Percentiles rank a stretch among this genome's conserved stretches.
Evolutionary conservation across 2,797 vertebrate genomes (phyloP).

Genomic region (Sylvia borin): DNA sequence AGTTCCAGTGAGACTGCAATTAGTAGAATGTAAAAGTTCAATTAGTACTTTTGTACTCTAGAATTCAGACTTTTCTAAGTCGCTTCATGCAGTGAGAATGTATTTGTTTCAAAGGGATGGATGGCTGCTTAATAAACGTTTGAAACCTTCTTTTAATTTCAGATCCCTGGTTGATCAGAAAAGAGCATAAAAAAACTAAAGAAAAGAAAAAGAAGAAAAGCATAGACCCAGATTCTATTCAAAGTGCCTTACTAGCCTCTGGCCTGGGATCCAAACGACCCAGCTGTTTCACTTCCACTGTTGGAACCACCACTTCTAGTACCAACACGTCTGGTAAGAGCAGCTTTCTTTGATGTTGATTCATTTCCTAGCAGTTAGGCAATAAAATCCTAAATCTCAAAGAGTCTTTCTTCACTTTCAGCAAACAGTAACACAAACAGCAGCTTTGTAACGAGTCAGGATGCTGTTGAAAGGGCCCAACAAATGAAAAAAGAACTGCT

Average conservation of each 20-base stretch:
- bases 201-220: constrained; percentile 92
- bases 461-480: constrained; percentile 94
- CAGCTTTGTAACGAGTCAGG: constrained; percentile 92
- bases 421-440: constrained; percentile 76
- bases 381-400: not conserved
- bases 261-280: constrained; percentile 93
- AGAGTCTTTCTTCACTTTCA: constrained; percentile 33
- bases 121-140: not conserved
- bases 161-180: constrained; percentile 98
- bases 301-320: constrained; percentile 77
- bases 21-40: not conserved
- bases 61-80: not conserved
- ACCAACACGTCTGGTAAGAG: constrained; percentile 74
- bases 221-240: constrained; percentile 98
- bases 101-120: not conserved
- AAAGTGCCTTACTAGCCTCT: constrained; percentile 99
- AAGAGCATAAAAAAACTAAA: constrained; percentile 96
- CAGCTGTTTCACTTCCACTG: constrained; percentile 85
- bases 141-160: not conserved
- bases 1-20: not conserved
- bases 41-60: not conserved
- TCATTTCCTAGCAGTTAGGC: not conserved
- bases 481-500: constrained; percentile 94
- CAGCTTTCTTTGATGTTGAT: not conserved
- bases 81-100: not conserved